phyloP scores from a whole-genome alignment of 2,888 invertebrate genomes.

The Leptopilina drosophilae region DNA sequence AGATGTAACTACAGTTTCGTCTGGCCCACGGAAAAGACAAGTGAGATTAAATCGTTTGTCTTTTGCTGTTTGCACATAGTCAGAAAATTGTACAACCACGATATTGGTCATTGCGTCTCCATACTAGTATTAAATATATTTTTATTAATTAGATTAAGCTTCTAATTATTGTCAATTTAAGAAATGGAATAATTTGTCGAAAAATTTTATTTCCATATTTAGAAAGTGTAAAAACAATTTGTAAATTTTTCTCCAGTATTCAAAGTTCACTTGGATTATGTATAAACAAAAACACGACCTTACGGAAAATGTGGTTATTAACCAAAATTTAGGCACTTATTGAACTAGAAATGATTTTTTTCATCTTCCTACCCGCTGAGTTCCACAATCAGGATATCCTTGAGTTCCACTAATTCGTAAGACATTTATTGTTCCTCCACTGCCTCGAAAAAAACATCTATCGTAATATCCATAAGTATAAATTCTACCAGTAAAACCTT shows the following conservation, averaged over 20 bases:
- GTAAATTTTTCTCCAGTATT: no score
- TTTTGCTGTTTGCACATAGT: slow-evolving; percentile 92
- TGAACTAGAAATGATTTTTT: background rate
- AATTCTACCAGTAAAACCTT: slow-evolving; percentile 92
- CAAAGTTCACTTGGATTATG: no score
- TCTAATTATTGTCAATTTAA: no score
- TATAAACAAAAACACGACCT: no score
- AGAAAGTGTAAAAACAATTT: no score
- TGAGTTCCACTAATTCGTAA: slow-evolving; percentile 92
- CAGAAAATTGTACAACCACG: slow-evolving; percentile 95
- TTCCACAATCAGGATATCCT: slow-evolving; percentile 96
- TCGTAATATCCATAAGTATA: slow-evolving; percentile 96
- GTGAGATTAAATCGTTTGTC: slow-evolving; percentile 95
- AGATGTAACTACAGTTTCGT: slow-evolving; percentile 94
- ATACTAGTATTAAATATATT: slow-evolving; percentile 79
- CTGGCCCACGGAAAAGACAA: slow-evolving; percentile 94
- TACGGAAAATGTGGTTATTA: no score
- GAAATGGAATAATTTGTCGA: no score
- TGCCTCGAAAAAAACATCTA: slow-evolving; percentile 92
- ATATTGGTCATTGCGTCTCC: slow-evolving; percentile 96
- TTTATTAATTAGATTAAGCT: no score
- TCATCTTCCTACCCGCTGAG: slow-evolving; percentile 82
- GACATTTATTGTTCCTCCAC: slow-evolving; percentile 90
- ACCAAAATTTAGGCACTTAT: background rate
- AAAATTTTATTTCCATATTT: no score